Conservation (phyloP, 2,797 vertebrate species). For the Parauchenoglanis ngamensis region DNA sequence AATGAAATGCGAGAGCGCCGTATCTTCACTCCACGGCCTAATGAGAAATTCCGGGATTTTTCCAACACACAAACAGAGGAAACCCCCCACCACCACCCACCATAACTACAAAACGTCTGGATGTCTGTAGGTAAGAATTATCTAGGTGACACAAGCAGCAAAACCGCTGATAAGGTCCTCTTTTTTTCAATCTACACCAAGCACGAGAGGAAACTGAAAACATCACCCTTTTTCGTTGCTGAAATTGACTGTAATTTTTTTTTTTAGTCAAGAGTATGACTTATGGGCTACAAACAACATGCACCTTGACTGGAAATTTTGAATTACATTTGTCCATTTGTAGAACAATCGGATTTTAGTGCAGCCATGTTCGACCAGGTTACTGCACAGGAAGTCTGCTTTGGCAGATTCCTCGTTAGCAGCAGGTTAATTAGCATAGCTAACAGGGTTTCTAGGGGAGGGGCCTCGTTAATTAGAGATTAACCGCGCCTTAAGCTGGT, state of each 20-base stretch:
- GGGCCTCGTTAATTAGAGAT: slow-evolving; percentile 78
- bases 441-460: slow-evolving; percentile 59
- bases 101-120: slow-evolving; percentile 9
- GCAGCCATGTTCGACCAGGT: background rate
- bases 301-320: background rate
- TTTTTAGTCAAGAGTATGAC: background rate
- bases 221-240: background rate
- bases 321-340: background rate
- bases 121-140: slow-evolving; percentile 28
- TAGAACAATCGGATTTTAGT: background rate
- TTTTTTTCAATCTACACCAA: background rate
- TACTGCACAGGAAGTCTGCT: background rate
- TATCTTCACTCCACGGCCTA: slow-evolving; percentile 46
- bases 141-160: slow-evolving; percentile 6
- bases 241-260: background rate
- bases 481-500: slow-evolving; percentile 77
- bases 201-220: background rate
- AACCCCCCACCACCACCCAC: background rate
- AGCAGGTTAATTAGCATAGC: slow-evolving; percentile 50
- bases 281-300: background rate
- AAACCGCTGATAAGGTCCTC: slow-evolving; percentile 3
- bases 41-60: slow-evolving; percentile 47
- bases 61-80: slow-evolving; percentile 47
- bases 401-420: slow-evolving; percentile 29
- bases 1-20: slow-evolving; percentile 42